Base-by-base conservation (phyloP, 2,113 vertebrate genomes). In the Cardinalis cardinalis region DNA sequence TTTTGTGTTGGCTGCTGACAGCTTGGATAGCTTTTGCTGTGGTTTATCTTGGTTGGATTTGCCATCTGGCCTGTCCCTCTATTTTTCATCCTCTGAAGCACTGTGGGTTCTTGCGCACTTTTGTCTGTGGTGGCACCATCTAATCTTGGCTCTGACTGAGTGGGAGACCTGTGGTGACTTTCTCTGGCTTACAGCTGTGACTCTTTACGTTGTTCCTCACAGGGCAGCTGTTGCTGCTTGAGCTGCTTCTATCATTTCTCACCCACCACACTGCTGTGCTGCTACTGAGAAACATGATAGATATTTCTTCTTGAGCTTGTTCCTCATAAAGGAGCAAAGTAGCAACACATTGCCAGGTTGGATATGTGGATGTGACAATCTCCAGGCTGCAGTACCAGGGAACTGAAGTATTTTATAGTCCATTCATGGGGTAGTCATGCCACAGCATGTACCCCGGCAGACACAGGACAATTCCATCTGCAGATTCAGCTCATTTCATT, bases 201-300 rank as follows among this genome's bases (percentile, higher is more conserved):
- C 15, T 25, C 7, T 36, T 64, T 43, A 20, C 14, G n/a, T 32
- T 29, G 11, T 3, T 71, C 16, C 36, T 79, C 13, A 8, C 3
- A 5, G 40, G 24, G 21, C 24, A 79, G 15, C 40, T 34, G 16
- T 32, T 59, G 48, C 18, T 34, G 14, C 10, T 71, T 61, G 41
- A 44, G 34, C 29, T 51, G 13, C 8, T 74, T 68, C 71, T 58
- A 6, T 40, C 4, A 44, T 79, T 92, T 88, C 31, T 85, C 58
- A 59, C 17, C 5, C 40, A 43, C 9, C 32, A n/a, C 17, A 28
- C 14, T 34, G 13, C 17, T 78, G 15, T 23, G n/a, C 26, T 76
- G 41, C 15, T 1, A 2, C 48, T 74, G 72, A 1, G 5, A 46
- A 81, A 56, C 3, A 20, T 0, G 0, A 46, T 36, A 16, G 3